phyloP scores from a whole-genome alignment of 2,888 invertebrate genomes.

The Aphidius colemani region DNA sequence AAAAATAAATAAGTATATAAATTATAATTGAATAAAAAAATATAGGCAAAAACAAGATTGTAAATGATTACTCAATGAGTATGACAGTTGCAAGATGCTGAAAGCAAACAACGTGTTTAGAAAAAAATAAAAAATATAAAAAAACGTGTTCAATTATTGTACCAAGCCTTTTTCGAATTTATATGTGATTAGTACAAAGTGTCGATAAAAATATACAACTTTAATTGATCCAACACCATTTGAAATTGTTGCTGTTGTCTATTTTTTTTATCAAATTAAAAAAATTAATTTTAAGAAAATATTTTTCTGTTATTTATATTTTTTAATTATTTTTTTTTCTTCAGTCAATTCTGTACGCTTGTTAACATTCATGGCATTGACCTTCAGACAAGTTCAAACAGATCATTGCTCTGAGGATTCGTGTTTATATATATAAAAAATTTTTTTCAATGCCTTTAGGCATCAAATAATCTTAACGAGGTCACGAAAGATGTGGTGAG shows the following conservation, averaged over 20 bases:
- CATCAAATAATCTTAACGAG: too few species aligned
- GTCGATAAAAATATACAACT: background rate
- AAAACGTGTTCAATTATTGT: background rate
- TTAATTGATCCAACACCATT: conserved; percentile 1
- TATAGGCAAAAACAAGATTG: conserved; percentile 2
- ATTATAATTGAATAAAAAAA: background rate
- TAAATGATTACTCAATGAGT: conserved; percentile 17
- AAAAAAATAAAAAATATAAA: background rate
- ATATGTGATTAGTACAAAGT: background rate
- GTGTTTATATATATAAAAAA: background rate
- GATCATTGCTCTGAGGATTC: too few species aligned
- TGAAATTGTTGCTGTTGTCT: conserved; percentile 1
- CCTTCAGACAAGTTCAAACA: background rate
- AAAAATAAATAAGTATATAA: background rate
- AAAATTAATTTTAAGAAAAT: background rate
- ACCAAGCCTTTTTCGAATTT: background rate
- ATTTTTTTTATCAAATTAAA: background rate
- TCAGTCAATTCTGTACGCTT: too few species aligned
- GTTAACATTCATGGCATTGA: too few species aligned
- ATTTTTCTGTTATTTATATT: background rate
- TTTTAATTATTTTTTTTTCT: too few species aligned
- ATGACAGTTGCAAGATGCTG: conserved; percentile 14
- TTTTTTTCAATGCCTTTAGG: too few species aligned
- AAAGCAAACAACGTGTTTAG: too few species aligned
- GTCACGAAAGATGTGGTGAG: too few species aligned